phyloP scores from a whole-genome alignment of 1,140 invertebrate genomes.

The Anoplophora glabripennis region DNA sequence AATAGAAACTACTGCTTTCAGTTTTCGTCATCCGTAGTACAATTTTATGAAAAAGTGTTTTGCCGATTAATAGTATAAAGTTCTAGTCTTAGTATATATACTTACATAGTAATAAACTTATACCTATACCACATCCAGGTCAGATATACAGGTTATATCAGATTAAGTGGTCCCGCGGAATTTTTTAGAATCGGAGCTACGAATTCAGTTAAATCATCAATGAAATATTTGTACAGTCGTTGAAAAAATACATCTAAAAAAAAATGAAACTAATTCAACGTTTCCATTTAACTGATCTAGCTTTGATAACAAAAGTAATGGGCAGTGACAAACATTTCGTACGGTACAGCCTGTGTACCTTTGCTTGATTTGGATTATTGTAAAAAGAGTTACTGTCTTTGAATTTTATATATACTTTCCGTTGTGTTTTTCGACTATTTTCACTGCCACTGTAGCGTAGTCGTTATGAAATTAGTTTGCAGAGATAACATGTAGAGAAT shows the following conservation, averaged over 20 bases:
- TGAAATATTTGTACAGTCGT: too few relatives aligned
- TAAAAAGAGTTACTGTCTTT: conserved; percentile 3
- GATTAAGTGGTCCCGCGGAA: too few relatives aligned
- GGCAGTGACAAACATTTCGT: neutral
- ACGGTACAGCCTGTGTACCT: neutral
- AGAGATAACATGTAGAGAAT: too few relatives aligned
- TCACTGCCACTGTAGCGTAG: conserved; percentile 34
- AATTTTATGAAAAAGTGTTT: conserved; percentile 29
- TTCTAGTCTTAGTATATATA: conserved; percentile 34
- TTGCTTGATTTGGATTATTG: neutral
- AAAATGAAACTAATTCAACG: too few relatives aligned
- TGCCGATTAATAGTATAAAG: conserved; percentile 31
- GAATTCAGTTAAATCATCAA: neutral
- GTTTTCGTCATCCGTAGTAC: neutral
- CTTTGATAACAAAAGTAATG: neutral
- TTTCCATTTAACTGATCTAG: neutral
- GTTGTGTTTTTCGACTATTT: conserved; percentile 21
- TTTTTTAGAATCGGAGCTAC: too few relatives aligned
- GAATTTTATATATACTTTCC: conserved; percentile 2
- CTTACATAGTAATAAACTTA: neutral
- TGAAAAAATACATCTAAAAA: too few relatives aligned
- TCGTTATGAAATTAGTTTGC: too few relatives aligned
- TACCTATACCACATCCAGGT: too few relatives aligned
- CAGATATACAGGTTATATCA: too few relatives aligned
- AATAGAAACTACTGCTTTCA: too few relatives aligned